Evolutionary conservation across 1,140 invertebrate genomes (phyloP), one percentile per base, ranked within the genome.

Genomic region (Drosophila pseudoobscura): DNA sequence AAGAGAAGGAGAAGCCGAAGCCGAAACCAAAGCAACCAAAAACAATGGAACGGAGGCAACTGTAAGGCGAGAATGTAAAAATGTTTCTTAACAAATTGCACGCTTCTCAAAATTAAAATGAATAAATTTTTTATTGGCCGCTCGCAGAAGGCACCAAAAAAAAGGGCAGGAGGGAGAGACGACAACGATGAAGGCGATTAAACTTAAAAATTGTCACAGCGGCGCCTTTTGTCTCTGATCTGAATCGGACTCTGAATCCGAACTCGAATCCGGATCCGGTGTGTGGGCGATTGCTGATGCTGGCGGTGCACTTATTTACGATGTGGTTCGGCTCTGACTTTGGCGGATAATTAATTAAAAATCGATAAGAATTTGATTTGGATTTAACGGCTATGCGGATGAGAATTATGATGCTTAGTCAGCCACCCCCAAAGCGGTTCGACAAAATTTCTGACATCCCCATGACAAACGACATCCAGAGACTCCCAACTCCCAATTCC

Each of bases 281-380:
- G 35, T 39, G 35, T 39, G 35, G 35, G 35, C 35, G 35, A 11
- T 4, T 15, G 26, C 9, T 5, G 9, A 35, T 11, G 20, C n/a
- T 17, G 39, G 8, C 26, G 29, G 6, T 53, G 26, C 43, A 66
- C 51, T 75, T 76, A 66, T 84, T 84, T 84, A 84, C 75, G 80
- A 83, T 61, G 60, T 78, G 75, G 66, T 74, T 80, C 52, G 13
- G 47, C 50, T 63, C 17, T 59, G 59, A 50, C 29, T 63, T 39
- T 39, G 35, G 3, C 46, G 71, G 64, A 87, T 87, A 88, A 87
- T 87, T 87, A 87, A 87, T 87, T 87, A 88, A 87, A 82, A 87
- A 88, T 87, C 83, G 83, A 87, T 87, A 87, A 88, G 83, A 88
- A 58, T 80, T 79, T 82, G 83, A 87, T 87, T 88, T 88, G 80